Base-by-base conservation (phyloP, 64 coral and sea anemone genomes). In the Montipora capricornis region DNA sequence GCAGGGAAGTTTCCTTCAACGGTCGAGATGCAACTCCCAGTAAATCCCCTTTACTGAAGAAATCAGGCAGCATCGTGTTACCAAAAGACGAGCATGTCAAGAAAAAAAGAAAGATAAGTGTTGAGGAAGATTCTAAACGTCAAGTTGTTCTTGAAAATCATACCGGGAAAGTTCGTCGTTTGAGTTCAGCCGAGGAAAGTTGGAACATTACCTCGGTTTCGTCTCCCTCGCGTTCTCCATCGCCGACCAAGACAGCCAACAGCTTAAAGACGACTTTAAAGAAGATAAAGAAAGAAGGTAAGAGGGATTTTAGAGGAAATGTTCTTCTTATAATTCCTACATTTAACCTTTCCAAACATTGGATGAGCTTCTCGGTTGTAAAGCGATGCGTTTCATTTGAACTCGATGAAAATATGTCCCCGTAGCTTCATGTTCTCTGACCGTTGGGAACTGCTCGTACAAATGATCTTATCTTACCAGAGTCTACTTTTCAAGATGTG, bases 231-330 rank as follows among this genome's bases (percentile, higher is more conserved):
- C 90, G 89, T 44, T 95, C 93, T 58, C 93, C 93, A 20, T 91
- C 96, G 55, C 93, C 83, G 57, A 97, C 91, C 17, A 91, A 97
- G 79, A 83, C 81, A 64, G 24, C 91, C 10, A 89, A 91, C 61
- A 84, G 96, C 89, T 61, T 97, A 29, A 97, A 97, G 82, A 97
- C 96, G 84, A 97, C 94, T 70, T 80, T 97, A 13, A 97, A 94
- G 66, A 97, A 97, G 79, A 95, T 97, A 19, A 97, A 94, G 22
- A 88, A 77, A 89, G 96, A 97, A 94, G 96, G 96, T 97, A 75
- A 78, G 73, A 58, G 9, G 22, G 15, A 5, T 15, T 57, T 57
- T 57, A 37, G 53, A 57, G 6, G 11, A 57, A 57, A 8, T 6
- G 6, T 57, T 57, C 53, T 57, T 4, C 53, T 57, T 8, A 57